A percentile compares a stretch with the other conserved stretches of the same genome.
phyloP scores from a whole-genome alignment of 35 echinoderm and acorn worm genomes.

The Heliocidaris tuberculata region DNA sequence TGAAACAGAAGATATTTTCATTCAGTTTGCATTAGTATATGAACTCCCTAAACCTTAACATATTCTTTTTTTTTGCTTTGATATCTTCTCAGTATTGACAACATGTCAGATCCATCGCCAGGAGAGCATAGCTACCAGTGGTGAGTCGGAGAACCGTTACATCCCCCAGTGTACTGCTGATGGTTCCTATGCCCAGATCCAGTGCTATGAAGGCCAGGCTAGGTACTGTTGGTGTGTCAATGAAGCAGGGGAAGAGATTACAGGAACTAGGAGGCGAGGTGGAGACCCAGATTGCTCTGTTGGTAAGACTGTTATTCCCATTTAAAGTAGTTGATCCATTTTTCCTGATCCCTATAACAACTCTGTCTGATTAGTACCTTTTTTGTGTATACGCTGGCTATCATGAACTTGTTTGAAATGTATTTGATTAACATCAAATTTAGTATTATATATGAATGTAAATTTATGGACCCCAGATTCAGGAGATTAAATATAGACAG shows the following conservation, averaged over 20 bases:
- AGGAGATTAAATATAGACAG: too few relatives aligned
- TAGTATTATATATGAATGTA: too few relatives aligned
- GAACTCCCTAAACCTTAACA: too few relatives aligned
- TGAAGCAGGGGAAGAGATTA: slow-evolving; percentile 44
- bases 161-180: slow-evolving; percentile 51
- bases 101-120: background rate
- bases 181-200: slow-evolving; percentile 43
- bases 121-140: background rate
- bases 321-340: too few relatives aligned
- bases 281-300: background rate
- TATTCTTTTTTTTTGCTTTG: background rate
- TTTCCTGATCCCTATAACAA: too few relatives aligned
- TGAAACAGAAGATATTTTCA: too few relatives aligned
- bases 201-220: slow-evolving; percentile 50
- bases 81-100: background rate
- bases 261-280: slow-evolving; percentile 38
- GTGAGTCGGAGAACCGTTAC: slow-evolving; percentile 15
- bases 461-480: too few relatives aligned
- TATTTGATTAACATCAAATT: too few relatives aligned
- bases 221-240: slow-evolving; percentile 67
- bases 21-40: too few relatives aligned
- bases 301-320: background rate
- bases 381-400: too few relatives aligned
- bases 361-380: too few relatives aligned
- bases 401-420: too few relatives aligned